Base-by-base conservation (phyloP, 2,113 vertebrate species). In the Paratilapia polleni region DNA sequence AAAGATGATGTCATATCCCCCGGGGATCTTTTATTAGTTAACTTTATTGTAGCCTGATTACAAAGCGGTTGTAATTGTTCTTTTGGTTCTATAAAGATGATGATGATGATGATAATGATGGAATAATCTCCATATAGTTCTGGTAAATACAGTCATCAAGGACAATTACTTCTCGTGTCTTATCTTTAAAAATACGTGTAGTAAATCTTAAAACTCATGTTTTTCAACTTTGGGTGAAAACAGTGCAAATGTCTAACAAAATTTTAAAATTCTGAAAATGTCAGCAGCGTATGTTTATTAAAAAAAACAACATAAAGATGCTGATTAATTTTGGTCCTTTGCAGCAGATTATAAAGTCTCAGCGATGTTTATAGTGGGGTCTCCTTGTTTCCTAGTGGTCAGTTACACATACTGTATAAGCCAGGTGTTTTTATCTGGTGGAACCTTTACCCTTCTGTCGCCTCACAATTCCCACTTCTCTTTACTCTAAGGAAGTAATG, bases 1-100 rank as follows among this genome's bases (percentile, higher is more conserved):
- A 85, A 89, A 62, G 52, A 77, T 84, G 80, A 77, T 80, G 61
- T 86, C 66, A 75, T 61, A 10, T 76, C 64, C 68, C 28, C 24
- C 0, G 0, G 38, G 4, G 56, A 76, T 78, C 66, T 62, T 26
- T 75, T 28, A 76, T 77, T 52, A 58, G 22, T 68, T 61, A 54
- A 70, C 43, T 81, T 85, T 31, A 52, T 73, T 52, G 49, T 57
- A 74, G 73, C 63, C 54, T 49, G 20, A 83, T 85, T 59, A 28
- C 58, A 84, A 43, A 77, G 31, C 62, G 61, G 78, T 38, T 66
- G 59, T 26, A 76, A 56, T 56, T 79, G 63, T 83, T 82, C 11
- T 84, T 28, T 52, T 58, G 8, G 17, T 76, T 63, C 15, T 83
- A 4, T 70, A 31, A 74, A 60, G 22, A 52, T 68, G 11, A 5